Conservation (phyloP, 2,113 vertebrate species). For the Pao palembangensis region DNA sequence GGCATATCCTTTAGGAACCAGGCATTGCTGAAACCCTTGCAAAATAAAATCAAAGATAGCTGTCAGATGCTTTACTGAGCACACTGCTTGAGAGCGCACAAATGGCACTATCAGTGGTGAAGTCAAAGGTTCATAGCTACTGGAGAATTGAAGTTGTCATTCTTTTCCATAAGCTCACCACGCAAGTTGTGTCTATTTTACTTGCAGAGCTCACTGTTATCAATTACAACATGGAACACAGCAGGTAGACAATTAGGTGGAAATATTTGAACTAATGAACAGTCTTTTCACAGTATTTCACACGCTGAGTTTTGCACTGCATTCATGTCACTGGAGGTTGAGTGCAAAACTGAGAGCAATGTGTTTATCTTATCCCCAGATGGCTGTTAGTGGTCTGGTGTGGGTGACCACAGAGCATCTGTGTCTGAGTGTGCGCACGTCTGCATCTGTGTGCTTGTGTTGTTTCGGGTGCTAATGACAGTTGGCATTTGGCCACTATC, state of each 20-base stretch:
- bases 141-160: slow-evolving; percentile 56
- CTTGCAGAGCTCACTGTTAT: slow-evolving; percentile 11
- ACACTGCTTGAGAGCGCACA: slow-evolving; percentile 54
- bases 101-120: slow-evolving; percentile 60
- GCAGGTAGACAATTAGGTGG: slow-evolving; percentile 10
- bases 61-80: slow-evolving; percentile 61
- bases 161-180: slow-evolving; percentile 40
- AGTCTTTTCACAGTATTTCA: neutral
- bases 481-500: slow-evolving; percentile 70
- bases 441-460: slow-evolving; percentile 60
- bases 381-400: slow-evolving; percentile 33
- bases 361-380: slow-evolving; percentile 36
- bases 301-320: neutral
- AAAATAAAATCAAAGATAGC: slow-evolving; percentile 65
- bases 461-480: slow-evolving; percentile 61
- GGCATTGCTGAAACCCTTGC: slow-evolving; percentile 46
- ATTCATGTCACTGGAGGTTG: neutral
- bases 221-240: slow-evolving; percentile 5
- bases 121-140: slow-evolving; percentile 63
- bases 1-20: slow-evolving; percentile 47
- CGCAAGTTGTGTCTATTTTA: slow-evolving; percentile 40
- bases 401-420: slow-evolving; percentile 47
- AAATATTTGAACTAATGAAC: neutral
- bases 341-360: slow-evolving; percentile 9
- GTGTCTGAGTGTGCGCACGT: slow-evolving; percentile 32